phyloP scores from a whole-genome alignment of 2,113 vertebrate species.

The Micronisus gabar region DNA sequence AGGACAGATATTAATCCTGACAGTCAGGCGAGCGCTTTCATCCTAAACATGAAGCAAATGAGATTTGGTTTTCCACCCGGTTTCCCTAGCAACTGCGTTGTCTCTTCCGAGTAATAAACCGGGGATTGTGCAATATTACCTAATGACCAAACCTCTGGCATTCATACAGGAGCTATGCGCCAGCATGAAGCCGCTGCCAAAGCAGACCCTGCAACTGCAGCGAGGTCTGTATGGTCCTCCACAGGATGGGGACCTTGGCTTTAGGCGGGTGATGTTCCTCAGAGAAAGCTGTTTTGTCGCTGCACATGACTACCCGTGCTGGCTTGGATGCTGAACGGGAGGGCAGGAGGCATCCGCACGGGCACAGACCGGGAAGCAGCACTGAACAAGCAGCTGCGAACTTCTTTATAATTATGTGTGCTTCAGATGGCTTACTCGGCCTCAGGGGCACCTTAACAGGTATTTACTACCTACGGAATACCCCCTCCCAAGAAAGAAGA shows the following conservation, averaged over 20 bases:
- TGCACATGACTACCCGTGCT: fast-evolving
- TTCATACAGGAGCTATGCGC: background rate
- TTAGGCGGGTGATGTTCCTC: fast-evolving
- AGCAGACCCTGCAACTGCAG: background rate
- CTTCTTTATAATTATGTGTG: fast-evolving
- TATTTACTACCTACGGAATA: background rate
- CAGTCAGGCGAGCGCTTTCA: background rate
- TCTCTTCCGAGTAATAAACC: background rate
- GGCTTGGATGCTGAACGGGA: background rate
- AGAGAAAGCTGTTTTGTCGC: background rate
- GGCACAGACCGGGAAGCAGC: too few species aligned
- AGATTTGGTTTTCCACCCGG: background rate
- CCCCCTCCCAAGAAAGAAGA: background rate
- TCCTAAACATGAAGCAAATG: background rate
- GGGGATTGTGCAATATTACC: too few species aligned
- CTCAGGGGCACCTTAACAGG: fast-evolving
- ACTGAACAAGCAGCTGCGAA: background rate
- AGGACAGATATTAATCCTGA: background rate
- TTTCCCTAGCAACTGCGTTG: background rate
- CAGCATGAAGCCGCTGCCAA: background rate
- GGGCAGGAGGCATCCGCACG: background rate
- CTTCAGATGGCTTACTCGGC: background rate
- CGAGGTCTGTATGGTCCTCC: too few species aligned
- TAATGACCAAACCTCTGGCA: background rate
- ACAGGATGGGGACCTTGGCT: fast-evolving